Conservation (phyloP, 92 coral and sea anemone species). For the Porites divaricata region DNA sequence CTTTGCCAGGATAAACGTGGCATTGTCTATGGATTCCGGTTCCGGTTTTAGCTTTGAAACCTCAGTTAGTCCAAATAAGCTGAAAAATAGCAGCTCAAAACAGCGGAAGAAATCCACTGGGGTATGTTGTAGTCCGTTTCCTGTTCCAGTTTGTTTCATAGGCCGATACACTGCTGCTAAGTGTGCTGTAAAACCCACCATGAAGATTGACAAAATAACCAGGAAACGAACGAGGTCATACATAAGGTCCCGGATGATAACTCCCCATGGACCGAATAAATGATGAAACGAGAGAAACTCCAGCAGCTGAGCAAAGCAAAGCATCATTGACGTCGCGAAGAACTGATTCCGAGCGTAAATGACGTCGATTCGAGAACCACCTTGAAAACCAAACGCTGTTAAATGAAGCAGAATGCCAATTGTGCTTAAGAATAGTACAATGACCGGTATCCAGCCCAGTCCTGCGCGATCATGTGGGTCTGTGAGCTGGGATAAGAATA, state of each 20-base stretch:
- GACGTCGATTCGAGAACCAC: constrained; percentile 63
- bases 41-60: constrained; percentile 44
- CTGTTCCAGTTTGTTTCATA: constrained; percentile 42
- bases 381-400: constrained; percentile 79
- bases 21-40: constrained; percentile 39
- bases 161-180: constrained; percentile 95
- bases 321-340: constrained; percentile 93
- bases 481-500: constrained; percentile 89
- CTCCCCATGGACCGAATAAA: constrained; percentile 99
- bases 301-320: constrained; percentile 91
- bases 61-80: constrained; percentile 91
- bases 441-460: constrained; percentile 95
- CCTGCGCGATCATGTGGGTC: constrained; percentile 98
- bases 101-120: constrained; percentile 64
- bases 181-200: constrained; percentile 97
- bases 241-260: constrained; percentile 97
- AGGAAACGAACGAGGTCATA: constrained; percentile 96
- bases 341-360: constrained; percentile 95
- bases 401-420: constrained; percentile 88
- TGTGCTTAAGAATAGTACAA: constrained; percentile 81
- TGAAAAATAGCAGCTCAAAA: constrained; percentile 86
- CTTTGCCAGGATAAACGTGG: constrained; percentile 71
- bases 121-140: constrained; percentile 29
- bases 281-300: constrained; percentile 98
- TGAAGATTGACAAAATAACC: constrained; percentile 89